Conservation (phyloP, 2,888 invertebrate species). For the Cataglyphis cursor region DNA sequence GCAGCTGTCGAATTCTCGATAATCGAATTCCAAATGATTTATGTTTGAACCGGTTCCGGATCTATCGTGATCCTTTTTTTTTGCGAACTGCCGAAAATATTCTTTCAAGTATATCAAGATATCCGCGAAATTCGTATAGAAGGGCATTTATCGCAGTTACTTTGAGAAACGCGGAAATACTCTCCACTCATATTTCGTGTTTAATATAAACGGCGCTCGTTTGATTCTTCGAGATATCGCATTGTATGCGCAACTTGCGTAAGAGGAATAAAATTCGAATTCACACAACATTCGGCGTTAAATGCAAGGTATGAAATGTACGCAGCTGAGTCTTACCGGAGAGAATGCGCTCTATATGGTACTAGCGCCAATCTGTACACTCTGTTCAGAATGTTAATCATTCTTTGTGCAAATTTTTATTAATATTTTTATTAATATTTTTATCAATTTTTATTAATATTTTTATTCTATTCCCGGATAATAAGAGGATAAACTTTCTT, state of each 20-base stretch:
- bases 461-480: conserved; percentile 4
- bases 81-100: background rate
- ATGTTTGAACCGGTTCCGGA: background rate
- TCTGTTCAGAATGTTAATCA: background rate
- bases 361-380: background rate
- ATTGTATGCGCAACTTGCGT: background rate
- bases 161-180: background rate
- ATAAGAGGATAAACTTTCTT: background rate
- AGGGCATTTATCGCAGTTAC: conserved; percentile 11
- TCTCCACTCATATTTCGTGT: background rate
- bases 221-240: background rate
- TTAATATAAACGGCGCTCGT: background rate
- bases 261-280: background rate
- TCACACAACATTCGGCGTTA: background rate
- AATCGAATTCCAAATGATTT: conserved; percentile 12
- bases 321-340: background rate
- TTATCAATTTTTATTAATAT: background rate
- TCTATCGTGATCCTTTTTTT: background rate
- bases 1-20: background rate
- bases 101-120: background rate
- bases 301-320: background rate
- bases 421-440: background rate
- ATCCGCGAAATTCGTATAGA: background rate
- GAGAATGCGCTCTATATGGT: background rate
- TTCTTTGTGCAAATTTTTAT: background rate